Conservation (phyloP, 2,888 invertebrate species). For the Sarcophaga caerulescens region DNA sequence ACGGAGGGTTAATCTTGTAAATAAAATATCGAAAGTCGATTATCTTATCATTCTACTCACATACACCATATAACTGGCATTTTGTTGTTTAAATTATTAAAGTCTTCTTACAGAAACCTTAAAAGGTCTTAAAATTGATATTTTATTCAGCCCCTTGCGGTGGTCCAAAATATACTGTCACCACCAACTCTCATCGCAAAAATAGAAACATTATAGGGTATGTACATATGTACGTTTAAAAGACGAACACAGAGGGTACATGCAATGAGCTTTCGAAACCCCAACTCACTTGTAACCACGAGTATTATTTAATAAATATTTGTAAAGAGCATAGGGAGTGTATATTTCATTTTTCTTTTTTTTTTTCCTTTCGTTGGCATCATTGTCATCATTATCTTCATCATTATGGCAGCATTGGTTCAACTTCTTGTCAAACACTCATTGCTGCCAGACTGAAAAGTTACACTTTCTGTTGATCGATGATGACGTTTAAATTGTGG, state of each 20-base stretch:
- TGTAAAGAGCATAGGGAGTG: slow-evolving; percentile 8
- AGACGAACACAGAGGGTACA: too few species aligned
- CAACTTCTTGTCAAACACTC: slow-evolving; percentile 1
- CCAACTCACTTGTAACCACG: slow-evolving; percentile 24
- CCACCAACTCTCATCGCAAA: slow-evolving; percentile 41
- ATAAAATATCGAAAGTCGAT: too few species aligned
- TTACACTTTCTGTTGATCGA: slow-evolving; percentile 74
- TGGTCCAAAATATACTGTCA: slow-evolving; percentile 51
- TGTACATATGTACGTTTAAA: too few species aligned
- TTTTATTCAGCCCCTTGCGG: slow-evolving; percentile 24
- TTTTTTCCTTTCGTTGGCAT: slow-evolving; percentile 30
- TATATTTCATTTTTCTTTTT: not conserved
- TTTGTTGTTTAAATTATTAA: slow-evolving; percentile 42
- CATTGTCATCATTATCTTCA: slow-evolving; percentile 42
- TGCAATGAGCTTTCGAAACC: slow-evolving; percentile 42
- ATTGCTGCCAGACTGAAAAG: slow-evolving; percentile 14
- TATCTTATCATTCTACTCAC: slow-evolving; percentile 43
- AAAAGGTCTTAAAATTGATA: slow-evolving; percentile 37
- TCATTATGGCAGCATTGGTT: slow-evolving; percentile 33
- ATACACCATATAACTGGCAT: slow-evolving; percentile 11
- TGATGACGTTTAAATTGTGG: slow-evolving; percentile 70
- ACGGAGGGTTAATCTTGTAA: too few species aligned
- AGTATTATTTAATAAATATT: slow-evolving; percentile 51
- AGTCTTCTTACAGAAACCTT: slow-evolving; percentile 1
- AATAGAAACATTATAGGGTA: not conserved